These are phyloP conservation scores for Myotis davidii DNA, from an alignment of 2,113 vertebrate genomes.

Conservation along the genomic window DNA sequence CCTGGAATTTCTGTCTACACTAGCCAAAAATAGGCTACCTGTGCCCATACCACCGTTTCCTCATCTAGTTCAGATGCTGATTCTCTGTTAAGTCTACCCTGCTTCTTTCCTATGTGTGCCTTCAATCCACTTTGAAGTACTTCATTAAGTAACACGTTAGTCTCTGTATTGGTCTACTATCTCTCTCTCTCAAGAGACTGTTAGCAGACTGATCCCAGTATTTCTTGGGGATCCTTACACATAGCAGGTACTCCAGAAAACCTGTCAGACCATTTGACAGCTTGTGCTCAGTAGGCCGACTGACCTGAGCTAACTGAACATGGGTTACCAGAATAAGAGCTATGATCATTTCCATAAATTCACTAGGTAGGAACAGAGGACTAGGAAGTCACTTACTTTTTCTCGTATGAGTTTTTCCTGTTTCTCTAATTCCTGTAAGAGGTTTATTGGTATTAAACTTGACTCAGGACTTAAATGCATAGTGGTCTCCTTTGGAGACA, in stretches of 20 bases:
- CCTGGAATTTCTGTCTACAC: not conserved
- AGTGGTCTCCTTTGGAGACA: not conserved
- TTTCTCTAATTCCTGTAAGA: not conserved
- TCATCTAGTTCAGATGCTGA: not conserved
- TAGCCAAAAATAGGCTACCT: not conserved
- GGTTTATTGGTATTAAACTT: not conserved
- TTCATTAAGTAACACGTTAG: not conserved
- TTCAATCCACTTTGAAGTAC: not conserved
- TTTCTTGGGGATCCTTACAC: not conserved
- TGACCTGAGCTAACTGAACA: not conserved
- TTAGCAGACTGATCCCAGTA: not conserved
- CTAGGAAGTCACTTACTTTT: not conserved
- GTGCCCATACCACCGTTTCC: accelerated
- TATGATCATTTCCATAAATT: not conserved
- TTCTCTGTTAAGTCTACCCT: not conserved
- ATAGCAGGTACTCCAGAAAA: not conserved
- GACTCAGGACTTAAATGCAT: not conserved
- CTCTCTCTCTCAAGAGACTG: not conserved
- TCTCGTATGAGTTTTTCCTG: not conserved
- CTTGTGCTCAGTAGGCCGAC: not conserved
- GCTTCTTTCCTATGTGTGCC: not conserved
- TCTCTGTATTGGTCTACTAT: not conserved
- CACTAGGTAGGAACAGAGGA: not conserved
- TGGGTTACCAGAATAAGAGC: not conserved
- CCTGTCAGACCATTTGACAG: not conserved